Base-by-base conservation (phyloP, 2,888 invertebrate genomes). In the Limnephilus auricula region DNA sequence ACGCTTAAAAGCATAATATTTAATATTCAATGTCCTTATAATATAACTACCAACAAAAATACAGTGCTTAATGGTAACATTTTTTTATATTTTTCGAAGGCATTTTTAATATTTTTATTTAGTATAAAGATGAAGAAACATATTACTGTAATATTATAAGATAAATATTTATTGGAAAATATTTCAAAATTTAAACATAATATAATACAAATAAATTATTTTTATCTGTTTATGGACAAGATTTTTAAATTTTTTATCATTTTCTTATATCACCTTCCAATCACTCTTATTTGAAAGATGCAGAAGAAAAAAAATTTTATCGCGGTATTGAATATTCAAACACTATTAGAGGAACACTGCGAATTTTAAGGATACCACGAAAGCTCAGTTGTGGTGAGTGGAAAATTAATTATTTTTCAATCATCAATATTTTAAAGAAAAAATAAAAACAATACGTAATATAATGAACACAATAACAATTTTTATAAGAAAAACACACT, bases 51-150 rank as follows among this genome's bases (percentile, higher is more conserved):
- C 32, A 82, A 82, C 25, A 82, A 82, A 82, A 82, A 82, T 82
- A 82, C 82, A 82, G 32, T 82, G 32, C n/a, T 82, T 82, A 82
- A 32, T 6, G 2, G 18, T 82, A 82, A 13, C 34, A 82, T 82
- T 82, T 82, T 82, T 82, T 82, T 82, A 82, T 82, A 65, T 82
- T 82, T 82, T 82, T 82, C 82, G 34, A 82, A 82, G 82, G 82
- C 82, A n/a, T 82, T 82, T 32, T 82, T 18, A 65, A 65, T 65
- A 25, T 80, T 80, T 82, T 82, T 82, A 34, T 82, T 82, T 82
- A 82, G 34, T 82, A 32, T 34, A 82, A 15, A 15, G 25, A 13
- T 15, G 10, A 32, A 32, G 34, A 25, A 65, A n/a, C 25, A 9
- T n/a, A n/a, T 65, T 65, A 65, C 5, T 25, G 4, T 65, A 25